A percentile compares a stretch with the other conserved stretches of the same genome.
These are phyloP conservation scores for Amphipyra tragopoginis DNA, from an alignment of 2,888 invertebrate genomes.

Conservation along the genomic window DNA sequence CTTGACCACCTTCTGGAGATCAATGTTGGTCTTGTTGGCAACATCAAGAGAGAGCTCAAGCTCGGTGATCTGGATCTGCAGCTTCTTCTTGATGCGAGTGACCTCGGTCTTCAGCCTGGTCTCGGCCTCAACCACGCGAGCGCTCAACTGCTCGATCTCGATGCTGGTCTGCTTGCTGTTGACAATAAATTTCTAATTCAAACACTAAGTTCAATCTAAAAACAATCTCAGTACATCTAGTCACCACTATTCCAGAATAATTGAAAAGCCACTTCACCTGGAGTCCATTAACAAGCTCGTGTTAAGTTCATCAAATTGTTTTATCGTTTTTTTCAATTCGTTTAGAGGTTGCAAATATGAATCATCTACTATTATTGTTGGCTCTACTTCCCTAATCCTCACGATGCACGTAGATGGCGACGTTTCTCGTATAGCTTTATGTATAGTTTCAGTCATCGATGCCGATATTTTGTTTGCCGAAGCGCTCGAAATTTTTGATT, in stretches of 20 bases:
- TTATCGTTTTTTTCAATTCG: constrained; percentile 91
- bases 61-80: constrained; percentile 99
- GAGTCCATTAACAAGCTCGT: constrained; percentile 90
- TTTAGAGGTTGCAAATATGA: constrained; percentile 90
- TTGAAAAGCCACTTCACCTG: constrained; percentile 86
- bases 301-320: constrained; percentile 91
- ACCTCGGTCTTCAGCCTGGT: constrained; percentile 98
- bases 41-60: constrained; percentile 98
- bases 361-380: constrained; percentile 76
- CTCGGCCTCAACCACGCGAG: constrained; percentile 98
- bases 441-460: constrained; percentile 70
- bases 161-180: constrained; percentile 98
- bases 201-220: constrained; percentile 6
- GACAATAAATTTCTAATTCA: constrained; percentile 56
- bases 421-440: constrained; percentile 69
- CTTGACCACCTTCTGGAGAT: constrained; percentile 99
- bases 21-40: constrained; percentile 99
- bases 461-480: constrained; percentile 68
- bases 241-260: background rate
- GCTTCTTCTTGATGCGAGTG: constrained; percentile 99
- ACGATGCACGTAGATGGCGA: constrained; percentile 80
- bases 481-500: constrained; percentile 62
- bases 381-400: constrained; percentile 77
- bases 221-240: background rate
- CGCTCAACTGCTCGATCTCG: constrained; percentile 98